A percentile compares a stretch with the other conserved stretches of the same genome.
These are phyloP conservation scores for Drosophila mauritiana DNA, from an alignment of 1,140 invertebrate species.

Conservation along the genomic window DNA sequence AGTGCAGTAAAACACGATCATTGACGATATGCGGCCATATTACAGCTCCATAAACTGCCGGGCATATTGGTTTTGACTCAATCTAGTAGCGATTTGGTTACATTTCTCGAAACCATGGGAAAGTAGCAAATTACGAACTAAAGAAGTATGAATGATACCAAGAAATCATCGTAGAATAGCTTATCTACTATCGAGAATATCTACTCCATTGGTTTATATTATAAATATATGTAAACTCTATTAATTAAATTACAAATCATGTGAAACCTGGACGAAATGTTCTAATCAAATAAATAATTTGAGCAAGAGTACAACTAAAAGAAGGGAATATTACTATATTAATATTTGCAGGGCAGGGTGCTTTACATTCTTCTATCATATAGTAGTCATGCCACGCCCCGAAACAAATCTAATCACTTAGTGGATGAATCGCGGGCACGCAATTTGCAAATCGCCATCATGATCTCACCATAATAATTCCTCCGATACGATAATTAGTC, in stretches of 20 bases:
- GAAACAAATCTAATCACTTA: conserved; percentile 49
- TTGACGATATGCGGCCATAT: conserved; percentile 54
- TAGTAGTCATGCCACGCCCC: conserved; percentile 7
- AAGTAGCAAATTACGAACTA: not conserved
- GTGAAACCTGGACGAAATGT: too few species aligned
- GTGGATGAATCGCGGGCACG: conserved; percentile 39
- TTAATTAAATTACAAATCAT: too few species aligned
- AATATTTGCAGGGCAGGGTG: too few species aligned
- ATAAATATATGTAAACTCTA: too few species aligned
- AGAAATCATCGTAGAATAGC: too few species aligned
- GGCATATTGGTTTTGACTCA: conserved; percentile 42
- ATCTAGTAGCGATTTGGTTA: conserved; percentile 2
- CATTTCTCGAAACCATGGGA: not conserved
- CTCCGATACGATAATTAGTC: conserved; percentile 80
- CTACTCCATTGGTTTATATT: too few species aligned
- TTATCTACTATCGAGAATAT: not conserved
- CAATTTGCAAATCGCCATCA: conserved; percentile 70
- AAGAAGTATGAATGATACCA: not conserved
- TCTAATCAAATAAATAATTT: not conserved
- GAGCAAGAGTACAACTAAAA: too few species aligned
- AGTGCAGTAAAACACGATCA: conserved; percentile 74
- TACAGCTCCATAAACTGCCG: conserved; percentile 38
- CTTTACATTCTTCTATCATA: not conserved
- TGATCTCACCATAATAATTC: conserved; percentile 70
- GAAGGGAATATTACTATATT: not conserved